phyloP scores from a whole-genome alignment of 2,888 invertebrate species.

The Noctua janthina region DNA sequence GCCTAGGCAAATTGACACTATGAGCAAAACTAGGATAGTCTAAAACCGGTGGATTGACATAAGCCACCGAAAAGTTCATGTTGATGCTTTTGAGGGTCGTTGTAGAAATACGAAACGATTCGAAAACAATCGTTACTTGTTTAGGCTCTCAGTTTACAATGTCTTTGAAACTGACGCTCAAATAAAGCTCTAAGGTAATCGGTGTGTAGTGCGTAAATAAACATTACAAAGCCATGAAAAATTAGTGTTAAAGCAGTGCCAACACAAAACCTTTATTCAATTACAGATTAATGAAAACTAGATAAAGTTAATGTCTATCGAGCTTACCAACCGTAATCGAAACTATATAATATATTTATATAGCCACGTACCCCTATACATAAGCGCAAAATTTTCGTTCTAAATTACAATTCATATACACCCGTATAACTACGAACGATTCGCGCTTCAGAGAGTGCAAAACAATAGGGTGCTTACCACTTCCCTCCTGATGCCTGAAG shows the following conservation, averaged over 20 bases:
- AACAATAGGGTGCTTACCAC: conserved; percentile 89
- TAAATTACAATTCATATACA: conserved; percentile 79
- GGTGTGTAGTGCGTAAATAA: neutral
- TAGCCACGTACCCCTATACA: conserved; percentile 57
- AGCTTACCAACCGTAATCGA: neutral
- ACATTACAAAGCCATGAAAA: neutral
- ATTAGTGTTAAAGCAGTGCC: neutral
- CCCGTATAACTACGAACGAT: conserved; percentile 75
- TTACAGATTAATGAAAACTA: neutral
- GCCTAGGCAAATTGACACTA: too few species aligned
- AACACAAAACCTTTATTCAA: neutral
- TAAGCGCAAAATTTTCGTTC: conserved; percentile 78
- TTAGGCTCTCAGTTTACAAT: neutral
- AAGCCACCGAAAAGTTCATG: too few species aligned
- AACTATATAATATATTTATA: conserved; percentile 9
- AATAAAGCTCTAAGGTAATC: neutral
- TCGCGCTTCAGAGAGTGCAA: conserved; percentile 85
- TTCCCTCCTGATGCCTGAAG: conserved; percentile 87
- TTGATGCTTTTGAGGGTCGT: too few species aligned
- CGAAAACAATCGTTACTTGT: too few species aligned
- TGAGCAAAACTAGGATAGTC: too few species aligned
- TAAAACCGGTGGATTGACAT: too few species aligned
- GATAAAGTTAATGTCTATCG: neutral
- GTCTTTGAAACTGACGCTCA: neutral
- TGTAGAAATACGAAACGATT: too few species aligned